A percentile compares a stretch with the other conserved stretches of the same genome.
phyloP scores from a whole-genome alignment of 2,797 vertebrate species.

The Tolypeutes matacus region DNA sequence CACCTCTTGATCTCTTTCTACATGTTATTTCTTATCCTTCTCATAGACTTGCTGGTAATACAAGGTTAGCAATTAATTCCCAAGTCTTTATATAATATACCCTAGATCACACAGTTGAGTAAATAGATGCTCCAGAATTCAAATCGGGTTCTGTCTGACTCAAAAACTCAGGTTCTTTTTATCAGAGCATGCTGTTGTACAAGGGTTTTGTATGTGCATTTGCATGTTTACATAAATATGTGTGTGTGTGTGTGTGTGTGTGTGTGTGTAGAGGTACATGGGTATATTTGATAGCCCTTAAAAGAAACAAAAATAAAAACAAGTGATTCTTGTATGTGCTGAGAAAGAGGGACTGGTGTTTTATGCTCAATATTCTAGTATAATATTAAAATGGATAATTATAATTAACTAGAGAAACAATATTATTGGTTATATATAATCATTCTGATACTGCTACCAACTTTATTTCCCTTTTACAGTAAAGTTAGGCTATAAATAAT shows the following conservation, averaged over 20 bases:
- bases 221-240: too few relatives aligned
- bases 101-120: background rate
- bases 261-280: background rate
- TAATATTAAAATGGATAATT: background rate
- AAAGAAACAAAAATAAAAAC: background rate
- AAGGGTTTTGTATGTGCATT: background rate
- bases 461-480: background rate
- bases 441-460: background rate
- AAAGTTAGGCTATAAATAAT: constrained; percentile 18
- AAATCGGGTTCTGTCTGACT: background rate
- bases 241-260: background rate
- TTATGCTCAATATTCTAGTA: background rate
- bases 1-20: background rate
- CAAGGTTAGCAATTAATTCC: constrained; percentile 18
- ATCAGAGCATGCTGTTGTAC: background rate
- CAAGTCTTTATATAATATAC: background rate
- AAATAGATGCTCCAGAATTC: background rate
- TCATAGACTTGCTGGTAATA: background rate
- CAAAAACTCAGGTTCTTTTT: background rate
- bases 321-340: background rate
- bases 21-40: background rate
- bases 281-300: background rate
- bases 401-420: background rate
- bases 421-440: background rate
- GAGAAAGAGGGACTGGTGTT: background rate